Evolutionary conservation across 2,888 invertebrate genomes (phyloP).

Genomic region (Antheraea yamamai): DNA sequence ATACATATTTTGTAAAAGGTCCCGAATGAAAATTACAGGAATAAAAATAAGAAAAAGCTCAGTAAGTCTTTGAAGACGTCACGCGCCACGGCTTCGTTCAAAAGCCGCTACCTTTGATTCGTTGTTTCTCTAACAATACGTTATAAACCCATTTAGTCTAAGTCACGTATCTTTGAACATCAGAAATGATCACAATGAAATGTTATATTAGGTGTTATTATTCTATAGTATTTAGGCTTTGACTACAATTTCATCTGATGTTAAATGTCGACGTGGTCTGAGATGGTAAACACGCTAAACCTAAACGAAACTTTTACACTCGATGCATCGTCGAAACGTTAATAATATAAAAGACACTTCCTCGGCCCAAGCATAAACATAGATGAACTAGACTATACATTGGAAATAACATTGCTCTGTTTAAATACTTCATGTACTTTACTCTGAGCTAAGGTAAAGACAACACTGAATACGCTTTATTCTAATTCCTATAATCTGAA

Average conservation of each 20-base stretch:
- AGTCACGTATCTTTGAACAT: constrained; percentile 7
- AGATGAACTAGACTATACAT: too few species aligned
- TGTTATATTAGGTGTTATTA: neutral
- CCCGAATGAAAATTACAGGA: neutral
- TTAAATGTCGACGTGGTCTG: too few species aligned
- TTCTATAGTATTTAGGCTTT: neutral
- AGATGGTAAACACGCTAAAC: too few species aligned
- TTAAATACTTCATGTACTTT: too few species aligned
- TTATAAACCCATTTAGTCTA: neutral
- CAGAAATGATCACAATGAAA: neutral
- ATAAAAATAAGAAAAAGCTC: neutral
- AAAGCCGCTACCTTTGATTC: constrained; percentile 7
- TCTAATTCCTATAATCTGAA: neutral
- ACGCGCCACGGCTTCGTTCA: constrained; percentile 17
- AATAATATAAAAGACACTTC: too few species aligned
- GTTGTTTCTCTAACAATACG: neutral
- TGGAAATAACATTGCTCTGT: too few species aligned
- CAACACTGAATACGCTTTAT: too few species aligned
- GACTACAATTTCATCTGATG: too few species aligned
- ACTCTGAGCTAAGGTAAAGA: too few species aligned
- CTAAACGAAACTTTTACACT: too few species aligned
- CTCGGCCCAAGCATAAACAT: too few species aligned
- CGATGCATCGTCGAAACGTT: too few species aligned
- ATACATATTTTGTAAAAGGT: neutral
- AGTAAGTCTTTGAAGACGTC: constrained; percentile 23